Conservation (phyloP, 2,888 invertebrate genomes). For the Adelognathus sp. region DNA sequence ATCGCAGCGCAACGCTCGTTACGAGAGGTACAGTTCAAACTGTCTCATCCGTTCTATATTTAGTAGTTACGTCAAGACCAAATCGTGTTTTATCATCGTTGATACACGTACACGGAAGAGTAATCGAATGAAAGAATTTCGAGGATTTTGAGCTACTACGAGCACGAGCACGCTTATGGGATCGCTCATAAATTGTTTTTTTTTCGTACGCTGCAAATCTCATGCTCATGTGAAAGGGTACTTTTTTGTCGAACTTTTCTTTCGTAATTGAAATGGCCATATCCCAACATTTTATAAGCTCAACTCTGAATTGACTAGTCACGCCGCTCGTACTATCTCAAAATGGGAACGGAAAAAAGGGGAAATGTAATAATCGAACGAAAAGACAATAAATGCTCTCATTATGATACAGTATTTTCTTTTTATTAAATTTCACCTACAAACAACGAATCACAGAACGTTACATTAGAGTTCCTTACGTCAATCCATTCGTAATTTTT, state of each 20-base stretch:
- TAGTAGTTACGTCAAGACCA: slow-evolving; percentile 52
- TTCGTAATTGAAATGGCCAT: no score
- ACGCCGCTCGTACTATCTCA: no score
- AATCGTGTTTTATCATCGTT: slow-evolving; percentile 41
- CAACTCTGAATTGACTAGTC: no score
- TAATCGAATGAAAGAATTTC: not conserved
- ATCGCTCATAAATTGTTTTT: no score
- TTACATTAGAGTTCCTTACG: slow-evolving; percentile 81
- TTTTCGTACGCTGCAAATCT: not conserved
- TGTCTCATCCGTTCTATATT: slow-evolving; percentile 52
- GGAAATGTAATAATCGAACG: not conserved
- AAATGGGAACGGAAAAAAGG: not conserved
- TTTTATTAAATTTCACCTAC: slow-evolving; percentile 82
- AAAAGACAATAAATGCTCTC: not conserved
- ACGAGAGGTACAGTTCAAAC: slow-evolving; percentile 48
- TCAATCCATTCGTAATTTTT: slow-evolving; percentile 80
- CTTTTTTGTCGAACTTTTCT: not conserved
- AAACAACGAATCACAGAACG: slow-evolving; percentile 82
- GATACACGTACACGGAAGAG: slow-evolving; percentile 8
- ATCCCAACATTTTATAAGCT: no score
- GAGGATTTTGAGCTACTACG: not conserved
- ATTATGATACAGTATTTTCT: slow-evolving; percentile 79
- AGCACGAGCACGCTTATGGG: no score
- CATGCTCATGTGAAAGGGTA: not conserved
- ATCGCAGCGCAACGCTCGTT: slow-evolving; percentile 32